Evolutionary conservation across 2,888 invertebrate species (phyloP).

Genomic region (Heteropelma amictum): DNA sequence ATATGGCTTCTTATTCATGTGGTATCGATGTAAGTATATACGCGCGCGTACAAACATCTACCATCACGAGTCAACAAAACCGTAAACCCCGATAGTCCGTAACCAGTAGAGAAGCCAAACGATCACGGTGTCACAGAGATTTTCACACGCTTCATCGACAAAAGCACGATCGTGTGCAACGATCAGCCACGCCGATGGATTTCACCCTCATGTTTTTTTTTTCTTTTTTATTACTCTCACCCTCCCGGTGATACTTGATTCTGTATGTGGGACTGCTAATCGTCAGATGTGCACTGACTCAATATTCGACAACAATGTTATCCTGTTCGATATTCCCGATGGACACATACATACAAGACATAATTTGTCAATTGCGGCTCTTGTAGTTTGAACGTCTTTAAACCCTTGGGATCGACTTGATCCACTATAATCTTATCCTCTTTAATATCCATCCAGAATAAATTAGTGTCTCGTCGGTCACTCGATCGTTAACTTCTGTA

Average conservation of each 20-base stretch:
- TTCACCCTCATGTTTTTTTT: conserved; percentile 38
- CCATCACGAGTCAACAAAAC: conserved; percentile 11
- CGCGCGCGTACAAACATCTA: background rate
- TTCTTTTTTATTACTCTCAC: background rate
- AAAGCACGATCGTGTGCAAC: conserved; percentile 34
- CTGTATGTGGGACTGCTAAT: conserved; percentile 35
- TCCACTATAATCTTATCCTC: conserved; percentile 33
- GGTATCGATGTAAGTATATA: background rate
- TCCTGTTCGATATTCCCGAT: conserved; percentile 17
- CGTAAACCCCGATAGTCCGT: background rate
- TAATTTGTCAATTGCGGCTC: background rate
- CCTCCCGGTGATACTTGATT: conserved; percentile 15
- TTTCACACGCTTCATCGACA: conserved; percentile 49
- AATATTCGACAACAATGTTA: conserved; percentile 23
- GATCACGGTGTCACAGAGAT: conserved; percentile 46
- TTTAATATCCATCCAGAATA: conserved; percentile 31
- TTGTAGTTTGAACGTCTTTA: background rate
- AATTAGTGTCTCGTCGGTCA: conserved; percentile 35
- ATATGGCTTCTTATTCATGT: background rate
- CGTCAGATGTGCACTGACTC: conserved; percentile 19
- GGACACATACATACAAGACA: background rate
- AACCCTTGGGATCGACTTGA: conserved; percentile 13
- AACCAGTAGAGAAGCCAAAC: conserved; percentile 8
- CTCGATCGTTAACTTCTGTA: background rate
- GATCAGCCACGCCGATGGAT: conserved; percentile 15